Evolutionary conservation across 2,113 vertebrate genomes (phyloP).

Genomic region (Eulacestoma nigropectus): DNA sequence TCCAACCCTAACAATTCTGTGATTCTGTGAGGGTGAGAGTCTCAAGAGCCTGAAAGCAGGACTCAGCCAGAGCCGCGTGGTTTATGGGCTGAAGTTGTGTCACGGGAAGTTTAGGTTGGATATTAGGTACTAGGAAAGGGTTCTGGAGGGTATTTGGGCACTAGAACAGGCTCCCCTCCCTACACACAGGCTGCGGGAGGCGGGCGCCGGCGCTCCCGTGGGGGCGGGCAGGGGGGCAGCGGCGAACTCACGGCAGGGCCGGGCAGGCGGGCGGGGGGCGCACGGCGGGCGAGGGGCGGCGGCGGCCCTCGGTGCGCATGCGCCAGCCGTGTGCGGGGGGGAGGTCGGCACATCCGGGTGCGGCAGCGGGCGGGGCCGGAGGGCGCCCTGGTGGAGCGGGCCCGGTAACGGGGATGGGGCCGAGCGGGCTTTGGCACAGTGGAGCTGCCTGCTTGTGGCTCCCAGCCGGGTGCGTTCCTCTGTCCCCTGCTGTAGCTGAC

Average conservation of each 20-base stretch:
- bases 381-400: accelerated
- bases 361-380: background rate
- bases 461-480: accelerated
- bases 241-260: too few species aligned
- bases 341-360: background rate
- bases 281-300: background rate
- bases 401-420: accelerated
- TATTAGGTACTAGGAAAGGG: background rate
- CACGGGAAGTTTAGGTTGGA: too few species aligned
- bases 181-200: too few species aligned
- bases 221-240: too few species aligned
- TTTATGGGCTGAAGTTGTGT: background rate
- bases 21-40: background rate
- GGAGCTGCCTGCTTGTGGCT: accelerated
- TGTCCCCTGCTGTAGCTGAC: background rate
- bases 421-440: accelerated
- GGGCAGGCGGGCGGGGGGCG: background rate
- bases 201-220: too few species aligned
- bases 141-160: accelerated
- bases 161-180: background rate
- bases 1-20: accelerated
- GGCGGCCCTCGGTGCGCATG: background rate
- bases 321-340: background rate
- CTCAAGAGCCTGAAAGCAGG: background rate
- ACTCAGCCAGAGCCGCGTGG: background rate